Percentiles rank a stretch among this genome's conserved stretches.
Evolutionary conservation across 2,113 vertebrate genomes (phyloP).

Genomic region (Pygoscelis adeliae): DNA sequence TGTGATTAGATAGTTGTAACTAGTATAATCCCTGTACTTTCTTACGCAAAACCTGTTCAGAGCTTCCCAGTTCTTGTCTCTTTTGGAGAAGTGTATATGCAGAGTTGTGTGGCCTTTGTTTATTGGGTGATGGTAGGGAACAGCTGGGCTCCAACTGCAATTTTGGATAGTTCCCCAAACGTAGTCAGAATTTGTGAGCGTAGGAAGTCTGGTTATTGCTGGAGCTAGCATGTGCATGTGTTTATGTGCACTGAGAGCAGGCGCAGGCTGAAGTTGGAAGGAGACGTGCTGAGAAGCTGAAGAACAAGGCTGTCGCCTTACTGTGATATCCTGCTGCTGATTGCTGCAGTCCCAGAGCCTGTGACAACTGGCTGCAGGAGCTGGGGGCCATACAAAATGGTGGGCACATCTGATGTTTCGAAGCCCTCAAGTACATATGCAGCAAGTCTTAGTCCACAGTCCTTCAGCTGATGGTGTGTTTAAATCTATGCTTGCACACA

Average conservation of each 20-base stretch:
- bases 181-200: not conserved
- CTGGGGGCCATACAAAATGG: not conserved
- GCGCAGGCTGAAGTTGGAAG: not conserved
- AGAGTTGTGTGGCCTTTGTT: not conserved
- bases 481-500: fast-evolving
- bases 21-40: not conserved
- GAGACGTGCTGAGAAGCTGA: not conserved
- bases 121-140: not conserved
- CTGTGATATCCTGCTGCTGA: not conserved
- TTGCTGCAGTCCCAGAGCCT: not conserved
- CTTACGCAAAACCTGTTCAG: not conserved
- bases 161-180: not conserved
- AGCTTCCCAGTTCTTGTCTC: not conserved
- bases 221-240: not conserved
- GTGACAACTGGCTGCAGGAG: not conserved
- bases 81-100: not conserved
- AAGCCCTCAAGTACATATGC: not conserved
- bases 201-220: not conserved
- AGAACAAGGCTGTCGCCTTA: not conserved
- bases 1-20: slow-evolving; percentile 2
- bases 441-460: not conserved
- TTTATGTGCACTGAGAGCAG: not conserved
- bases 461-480: not conserved
- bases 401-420: not conserved
- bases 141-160: not conserved